Conservation (phyloP, 2,888 invertebrate genomes). For the Limnephilus rhombicus region DNA sequence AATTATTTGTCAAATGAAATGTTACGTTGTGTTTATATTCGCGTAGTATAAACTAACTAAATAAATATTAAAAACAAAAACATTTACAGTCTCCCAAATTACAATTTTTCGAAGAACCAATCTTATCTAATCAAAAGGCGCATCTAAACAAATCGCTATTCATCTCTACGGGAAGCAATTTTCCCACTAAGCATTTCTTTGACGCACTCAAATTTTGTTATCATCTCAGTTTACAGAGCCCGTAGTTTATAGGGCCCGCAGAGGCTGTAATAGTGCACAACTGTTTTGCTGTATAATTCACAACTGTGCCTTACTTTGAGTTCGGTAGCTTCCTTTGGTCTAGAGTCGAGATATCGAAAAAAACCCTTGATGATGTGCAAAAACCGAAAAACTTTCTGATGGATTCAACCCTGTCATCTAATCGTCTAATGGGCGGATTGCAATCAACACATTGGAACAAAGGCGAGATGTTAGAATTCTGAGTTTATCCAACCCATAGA, state of each 20-base stretch:
- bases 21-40: no score
- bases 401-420: no score
- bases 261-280: background rate
- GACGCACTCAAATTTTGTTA: background rate
- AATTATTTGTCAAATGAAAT: no score
- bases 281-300: background rate
- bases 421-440: no score
- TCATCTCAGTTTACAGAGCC: background rate
- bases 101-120: background rate
- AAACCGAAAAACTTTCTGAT: background rate
- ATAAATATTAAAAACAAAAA: no score
- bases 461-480: no score
- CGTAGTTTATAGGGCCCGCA: background rate
- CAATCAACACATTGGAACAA: no score
- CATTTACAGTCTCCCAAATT: background rate
- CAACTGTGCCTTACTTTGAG: background rate
- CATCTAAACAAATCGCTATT: no score
- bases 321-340: no score
- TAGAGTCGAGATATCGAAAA: background rate
- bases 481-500: no score
- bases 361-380: background rate
- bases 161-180: no score
- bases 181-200: background rate
- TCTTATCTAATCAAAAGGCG: background rate
- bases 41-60: no score